phyloP scores from a whole-genome alignment of 2,797 vertebrate species.

The Acrossocheilus fasciatus region DNA sequence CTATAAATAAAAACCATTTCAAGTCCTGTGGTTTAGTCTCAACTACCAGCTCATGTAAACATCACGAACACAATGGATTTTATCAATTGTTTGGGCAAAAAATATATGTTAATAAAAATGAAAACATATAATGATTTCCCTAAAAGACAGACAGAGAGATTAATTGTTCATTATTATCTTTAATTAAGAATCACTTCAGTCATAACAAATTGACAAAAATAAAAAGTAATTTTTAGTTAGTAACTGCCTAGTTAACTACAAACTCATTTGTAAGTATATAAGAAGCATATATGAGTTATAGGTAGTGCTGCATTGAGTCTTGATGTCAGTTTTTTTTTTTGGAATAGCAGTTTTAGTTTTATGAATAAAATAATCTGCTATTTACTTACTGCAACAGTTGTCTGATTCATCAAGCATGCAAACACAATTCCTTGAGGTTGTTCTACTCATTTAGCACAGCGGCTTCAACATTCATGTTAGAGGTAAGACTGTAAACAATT shows the following conservation, averaged over 20 bases:
- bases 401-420: background rate
- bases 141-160: background rate
- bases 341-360: background rate
- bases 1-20: background rate
- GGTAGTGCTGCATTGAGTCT: background rate
- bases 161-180: background rate
- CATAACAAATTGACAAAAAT: background rate
- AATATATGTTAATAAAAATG: background rate
- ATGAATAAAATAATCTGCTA: background rate
- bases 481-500: background rate
- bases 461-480: background rate
- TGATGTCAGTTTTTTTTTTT: background rate
- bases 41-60: background rate
- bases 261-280: background rate
- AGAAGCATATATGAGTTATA: background rate
- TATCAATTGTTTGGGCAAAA: background rate
- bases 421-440: background rate
- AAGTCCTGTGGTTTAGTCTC: background rate
- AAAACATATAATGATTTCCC: background rate
- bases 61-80: background rate
- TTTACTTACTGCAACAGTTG: background rate
- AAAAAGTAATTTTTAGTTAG: background rate
- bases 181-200: slow-evolving; percentile 13
- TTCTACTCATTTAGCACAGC: background rate
- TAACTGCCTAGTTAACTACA: background rate